Evolutionary conservation across 2,797 vertebrate species (phyloP), one percentile per base, ranked within the genome.

Genomic region (Siniperca obscura): DNA sequence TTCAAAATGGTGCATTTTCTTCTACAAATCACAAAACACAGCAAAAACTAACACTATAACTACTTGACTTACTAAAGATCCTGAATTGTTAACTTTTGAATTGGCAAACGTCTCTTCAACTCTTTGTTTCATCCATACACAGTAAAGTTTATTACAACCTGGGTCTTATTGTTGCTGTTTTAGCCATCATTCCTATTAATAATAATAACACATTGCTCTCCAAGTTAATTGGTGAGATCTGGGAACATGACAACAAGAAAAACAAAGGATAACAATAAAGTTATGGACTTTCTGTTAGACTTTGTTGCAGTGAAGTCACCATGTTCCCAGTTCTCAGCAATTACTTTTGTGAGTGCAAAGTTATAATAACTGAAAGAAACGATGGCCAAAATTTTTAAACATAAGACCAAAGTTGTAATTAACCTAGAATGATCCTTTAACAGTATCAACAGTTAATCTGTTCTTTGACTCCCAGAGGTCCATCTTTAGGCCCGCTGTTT

Each of bases 381-480:
- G 4, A n/a, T 44, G 7, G 5, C 1, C 21, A 44, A 8, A 22
- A 7, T 3, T 2, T 2, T 40, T 3, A 66, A 70, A 64, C 34
- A 19, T 1, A 10, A 30, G 6, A 56, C 12, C 27, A 5, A 60
- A 55, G 30, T 21, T 44, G 13, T 25, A 57, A 56, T 57, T 11
- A 53, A 16, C 22, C 13, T 46, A 36, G 5, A 81, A 27, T 61
- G 30, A 71, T 62, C 14, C 60, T 73, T 42, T 25, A 59, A 14
- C 27, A n/a, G 13, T 14, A 21, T 80, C 36, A 72, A 53, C 5
- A 55, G 7, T 56, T 56, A 55, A 21, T 82, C 21, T 75, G 50
- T 25, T 74, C 40, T 75, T 70, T 84, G 21, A 55, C 53, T 57
- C 13, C 55, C 42, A 38, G 6, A 21, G 10, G 60, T 81, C n/a